phyloP scores from a whole-genome alignment of 2,113 vertebrate species.

The Mustela lutreola region DNA sequence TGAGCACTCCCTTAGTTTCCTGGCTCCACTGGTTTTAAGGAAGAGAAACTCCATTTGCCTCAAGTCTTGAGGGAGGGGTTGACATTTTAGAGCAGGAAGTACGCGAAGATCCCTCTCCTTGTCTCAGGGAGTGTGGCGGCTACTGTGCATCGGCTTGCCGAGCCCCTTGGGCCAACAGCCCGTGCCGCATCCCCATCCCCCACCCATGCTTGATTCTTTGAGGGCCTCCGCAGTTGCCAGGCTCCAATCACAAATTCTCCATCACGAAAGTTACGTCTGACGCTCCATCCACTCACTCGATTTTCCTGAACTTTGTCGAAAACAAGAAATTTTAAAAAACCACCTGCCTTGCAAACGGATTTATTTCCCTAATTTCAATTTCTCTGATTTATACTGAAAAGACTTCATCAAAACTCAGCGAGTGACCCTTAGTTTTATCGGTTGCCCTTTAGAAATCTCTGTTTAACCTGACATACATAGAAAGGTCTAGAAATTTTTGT shows the following conservation, averaged over 20 bases:
- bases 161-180: not conserved
- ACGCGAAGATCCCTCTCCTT: not conserved
- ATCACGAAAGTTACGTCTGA: not conserved
- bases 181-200: too few species aligned
- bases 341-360: not conserved
- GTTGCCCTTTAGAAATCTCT: not conserved
- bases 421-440: not conserved
- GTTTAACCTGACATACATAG: not conserved
- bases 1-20: not conserved
- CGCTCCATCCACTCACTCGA: not conserved
- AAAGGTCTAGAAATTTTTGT: not conserved
- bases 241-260: not conserved
- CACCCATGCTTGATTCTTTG: not conserved
- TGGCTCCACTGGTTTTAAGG: not conserved
- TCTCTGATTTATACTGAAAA: not conserved
- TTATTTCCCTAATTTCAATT: conserved; percentile 25
- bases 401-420: not conserved
- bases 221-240: not conserved
- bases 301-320: conserved; percentile 15
- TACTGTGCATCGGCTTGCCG: not conserved
- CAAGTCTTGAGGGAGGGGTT: not conserved
- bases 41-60: not conserved
- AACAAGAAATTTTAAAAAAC: not conserved
- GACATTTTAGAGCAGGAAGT: not conserved
- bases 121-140: not conserved